Base-by-base conservation (phyloP, 2,113 vertebrate genomes). In the Alosa alosa region DNA sequence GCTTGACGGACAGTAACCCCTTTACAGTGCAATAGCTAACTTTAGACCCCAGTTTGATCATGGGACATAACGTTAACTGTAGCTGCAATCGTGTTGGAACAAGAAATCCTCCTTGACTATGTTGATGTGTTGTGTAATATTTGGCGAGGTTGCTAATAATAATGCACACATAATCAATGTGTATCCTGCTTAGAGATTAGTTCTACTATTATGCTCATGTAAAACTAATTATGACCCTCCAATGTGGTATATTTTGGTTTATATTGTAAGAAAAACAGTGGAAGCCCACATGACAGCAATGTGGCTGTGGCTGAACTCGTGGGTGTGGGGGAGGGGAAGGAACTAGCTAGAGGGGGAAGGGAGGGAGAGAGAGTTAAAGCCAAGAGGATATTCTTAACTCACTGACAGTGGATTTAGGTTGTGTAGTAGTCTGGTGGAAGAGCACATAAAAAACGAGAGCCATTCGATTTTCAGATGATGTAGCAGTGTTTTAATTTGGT, bases 301-400 rank as follows among this genome's bases (percentile, higher is more conserved):
- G 82, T 84, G 41, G 85, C 47, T 84, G 75, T 45, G 85, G 64
- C 84, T 64, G 50, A 64, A 88, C 81, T 84, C 78, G 47, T 75
- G 72, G 72, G 83, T 82, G 85, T 89, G 89, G 89, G 89, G 89
- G 87, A 90, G 85, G 89, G 87, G 89, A 90, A 60, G 5, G 1
- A 78, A 36, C 72, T 78, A 78, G 72, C 11, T 8, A 13, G 13
- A 11, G 31, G 13, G 39, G 72, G 72, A 36, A 78, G 31, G 31
- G 72, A 78, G 89, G 87, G 89, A 87, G 87, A 90, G 85, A 88
- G 87, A 88, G 88, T 57, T 17, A 85, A 83, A 81, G 82, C 83
- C 84, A 82, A 60, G 45, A 75, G 52, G 39, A 72, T 78, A 60
- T 78, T 68, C 18, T 87, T 50, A 81, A 75, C 83, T 83, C 44